Conservation (phyloP, 2,113 vertebrate genomes). For the Gobiocypris rarus region DNA sequence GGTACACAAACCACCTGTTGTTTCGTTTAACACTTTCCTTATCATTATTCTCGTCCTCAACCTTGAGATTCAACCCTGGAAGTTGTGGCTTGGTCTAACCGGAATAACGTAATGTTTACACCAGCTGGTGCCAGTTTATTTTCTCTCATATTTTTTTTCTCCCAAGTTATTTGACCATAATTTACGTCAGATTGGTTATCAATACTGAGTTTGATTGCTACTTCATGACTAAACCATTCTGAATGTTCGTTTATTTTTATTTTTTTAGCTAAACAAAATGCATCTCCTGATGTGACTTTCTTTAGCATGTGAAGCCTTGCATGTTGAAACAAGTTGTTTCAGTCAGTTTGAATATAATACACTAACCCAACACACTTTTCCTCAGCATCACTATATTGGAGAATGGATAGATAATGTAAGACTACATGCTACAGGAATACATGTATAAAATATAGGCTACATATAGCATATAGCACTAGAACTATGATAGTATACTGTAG, state of each 20-base stretch:
- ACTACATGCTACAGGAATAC: too few relatives aligned
- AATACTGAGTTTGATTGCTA: neutral
- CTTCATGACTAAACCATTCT: neutral
- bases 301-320: neutral
- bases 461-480: too few relatives aligned
- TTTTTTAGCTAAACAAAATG: neutral
- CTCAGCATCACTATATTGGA: too few relatives aligned
- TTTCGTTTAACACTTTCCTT: neutral
- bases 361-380: too few relatives aligned
- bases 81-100: neutral
- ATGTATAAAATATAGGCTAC: too few relatives aligned
- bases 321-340: neutral
- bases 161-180: neutral
- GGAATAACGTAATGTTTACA: neutral
- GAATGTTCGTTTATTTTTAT: neutral
- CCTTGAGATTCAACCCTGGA: neutral
- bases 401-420: too few relatives aligned
- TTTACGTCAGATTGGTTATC: neutral
- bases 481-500: too few relatives aligned
- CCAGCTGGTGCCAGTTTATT: neutral
- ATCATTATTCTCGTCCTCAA: slow-evolving; percentile 11
- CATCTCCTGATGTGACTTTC: neutral
- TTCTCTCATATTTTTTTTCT: neutral
- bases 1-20: slow-evolving; percentile 39
- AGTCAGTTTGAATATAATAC: neutral